Evolutionary conservation across 2,113 vertebrate genomes (phyloP).

Genomic region (Butorides virescens): DNA sequence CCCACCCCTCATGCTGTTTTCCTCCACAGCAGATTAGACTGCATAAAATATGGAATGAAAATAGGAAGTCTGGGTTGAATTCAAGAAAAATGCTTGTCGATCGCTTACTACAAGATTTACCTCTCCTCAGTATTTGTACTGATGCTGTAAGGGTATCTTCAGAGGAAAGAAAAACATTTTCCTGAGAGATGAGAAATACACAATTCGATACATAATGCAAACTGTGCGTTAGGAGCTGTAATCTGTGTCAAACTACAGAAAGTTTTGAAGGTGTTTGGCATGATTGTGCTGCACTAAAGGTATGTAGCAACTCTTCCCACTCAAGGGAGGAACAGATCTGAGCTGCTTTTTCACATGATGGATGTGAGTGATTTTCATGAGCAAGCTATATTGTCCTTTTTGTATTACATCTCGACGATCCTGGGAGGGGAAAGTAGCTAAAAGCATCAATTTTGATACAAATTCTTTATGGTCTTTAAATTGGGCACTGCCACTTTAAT

Average conservation of each 20-base stretch:
- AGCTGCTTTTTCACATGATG: constrained; percentile 61
- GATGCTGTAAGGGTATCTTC: background rate
- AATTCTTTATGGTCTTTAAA: constrained; percentile 66
- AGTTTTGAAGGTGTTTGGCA: constrained; percentile 36
- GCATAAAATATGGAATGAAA: background rate
- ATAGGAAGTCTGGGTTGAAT: background rate
- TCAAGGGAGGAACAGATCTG: constrained; percentile 7
- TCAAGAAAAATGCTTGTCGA: background rate
- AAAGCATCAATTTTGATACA: constrained; percentile 66
- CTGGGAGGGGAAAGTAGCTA: constrained; percentile 48
- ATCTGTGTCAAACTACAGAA: background rate
- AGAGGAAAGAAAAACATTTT: background rate
- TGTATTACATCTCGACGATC: constrained; percentile 25
- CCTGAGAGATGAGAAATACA: background rate
- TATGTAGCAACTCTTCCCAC: background rate
- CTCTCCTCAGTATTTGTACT: background rate
- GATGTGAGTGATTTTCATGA: constrained; percentile 66
- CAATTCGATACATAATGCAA: background rate
- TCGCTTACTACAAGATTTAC: background rate
- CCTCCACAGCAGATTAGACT: background rate
- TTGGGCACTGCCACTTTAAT: constrained; percentile 70
- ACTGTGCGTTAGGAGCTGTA: background rate
- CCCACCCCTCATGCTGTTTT: accelerated
- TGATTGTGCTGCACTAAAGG: background rate
- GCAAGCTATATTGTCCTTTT: constrained; percentile 54